These are phyloP conservation scores for Subacronicta megacephala DNA, from an alignment of 2,888 invertebrate genomes.

Conservation along the genomic window DNA sequence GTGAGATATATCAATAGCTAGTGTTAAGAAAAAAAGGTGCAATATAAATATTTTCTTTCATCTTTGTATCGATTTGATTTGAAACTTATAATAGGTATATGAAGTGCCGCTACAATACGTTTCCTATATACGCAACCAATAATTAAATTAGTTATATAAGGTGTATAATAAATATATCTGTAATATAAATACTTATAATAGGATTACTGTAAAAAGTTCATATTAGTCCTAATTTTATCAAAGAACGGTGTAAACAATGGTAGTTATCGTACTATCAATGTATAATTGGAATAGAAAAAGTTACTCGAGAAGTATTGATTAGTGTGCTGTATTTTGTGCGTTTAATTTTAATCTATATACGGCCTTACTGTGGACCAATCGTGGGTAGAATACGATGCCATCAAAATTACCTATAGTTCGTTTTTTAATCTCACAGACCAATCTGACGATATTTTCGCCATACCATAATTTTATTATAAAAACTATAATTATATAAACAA, in stretches of 20 bases:
- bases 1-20: slow-evolving; percentile 65
- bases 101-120: slow-evolving; percentile 52
- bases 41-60: slow-evolving; percentile 62
- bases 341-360: slow-evolving; percentile 64
- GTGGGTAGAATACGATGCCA: slow-evolving; percentile 68
- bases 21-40: slow-evolving; percentile 72
- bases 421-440: too few species aligned
- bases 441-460: too few species aligned
- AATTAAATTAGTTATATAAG: slow-evolving; percentile 47
- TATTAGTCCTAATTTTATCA: slow-evolving; percentile 22
- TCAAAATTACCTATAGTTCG: slow-evolving; percentile 61
- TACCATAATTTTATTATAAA: too few species aligned
- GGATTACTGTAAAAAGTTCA: slow-evolving; percentile 29
- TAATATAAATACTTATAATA: slow-evolving; percentile 28
- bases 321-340: slow-evolving; percentile 40
- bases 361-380: slow-evolving; percentile 87
- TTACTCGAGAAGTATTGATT: slow-evolving; percentile 42
- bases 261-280: slow-evolving; percentile 21
- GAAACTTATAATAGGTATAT: slow-evolving; percentile 36
- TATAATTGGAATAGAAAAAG: slow-evolving; percentile 15
- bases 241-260: slow-evolving; percentile 17
- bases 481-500: too few species aligned
- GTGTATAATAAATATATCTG: slow-evolving; percentile 32
- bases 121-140: slow-evolving; percentile 58
- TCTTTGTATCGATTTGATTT: slow-evolving; percentile 36